Evolutionary conservation across 2,797 vertebrate species (phyloP), one percentile per base, ranked within the genome.

Genomic region (Chrysocyon brachyurus): DNA sequence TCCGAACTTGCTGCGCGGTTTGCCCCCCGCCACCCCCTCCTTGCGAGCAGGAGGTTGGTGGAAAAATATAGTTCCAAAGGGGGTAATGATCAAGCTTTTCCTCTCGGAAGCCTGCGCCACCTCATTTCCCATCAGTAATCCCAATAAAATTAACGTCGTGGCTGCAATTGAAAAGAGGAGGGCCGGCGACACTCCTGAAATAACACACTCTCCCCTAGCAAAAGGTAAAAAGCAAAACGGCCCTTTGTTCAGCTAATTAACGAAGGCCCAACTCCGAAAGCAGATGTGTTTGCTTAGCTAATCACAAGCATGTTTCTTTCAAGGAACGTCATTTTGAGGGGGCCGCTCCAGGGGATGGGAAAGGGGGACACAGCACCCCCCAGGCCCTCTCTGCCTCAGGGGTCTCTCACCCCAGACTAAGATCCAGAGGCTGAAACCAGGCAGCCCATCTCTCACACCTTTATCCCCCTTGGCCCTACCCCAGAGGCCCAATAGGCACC

Each of bases 221-320:
- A 99, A 98, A 98, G 98, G 98, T 98, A 98, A 98, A 98, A 98
- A 97, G 97, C 97, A 98, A 97, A 98, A 97, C 97, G 98, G 91
- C 96, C 93, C 97, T 98, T 99, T 99, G 98, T 98, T 98, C 98
- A 96, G 98, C 98, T 98, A 98, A 99, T 98, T 98, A 99, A 98
- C 98, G 96, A 98, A 98, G 97, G 98, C 97, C 98, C 98, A 98
- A 98, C 98, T 98, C 98, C 95, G 96, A 99, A 99, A 98, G 98
- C 98, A 99, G 99, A 99, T 98, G 98, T 99, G 98, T 99, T 99
- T 98, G 98, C 98, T 98, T 98, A 98, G 98, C 98, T 98, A 99
- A 99, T 99, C 98, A 98, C 98, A 99, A 96, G 98, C 98, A 98
- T 98, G 98, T 98, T 98, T 98, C 98, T 98, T 98, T 98, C 98